Conservation (phyloP, 2,113 vertebrate species). For the Grallaria varia region DNA sequence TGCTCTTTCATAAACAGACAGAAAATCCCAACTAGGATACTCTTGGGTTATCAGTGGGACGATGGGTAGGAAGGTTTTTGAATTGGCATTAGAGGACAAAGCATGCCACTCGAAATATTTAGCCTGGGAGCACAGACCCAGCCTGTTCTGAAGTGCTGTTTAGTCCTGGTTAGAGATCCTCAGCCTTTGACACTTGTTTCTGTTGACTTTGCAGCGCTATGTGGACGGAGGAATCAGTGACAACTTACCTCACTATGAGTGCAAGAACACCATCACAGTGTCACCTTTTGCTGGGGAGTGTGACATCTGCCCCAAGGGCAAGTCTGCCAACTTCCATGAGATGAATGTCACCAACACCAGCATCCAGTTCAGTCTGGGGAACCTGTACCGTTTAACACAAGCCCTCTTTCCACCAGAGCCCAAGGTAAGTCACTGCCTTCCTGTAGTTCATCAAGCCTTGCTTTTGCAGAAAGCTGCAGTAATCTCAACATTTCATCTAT, state of each 20-base stretch:
- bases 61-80: not conserved
- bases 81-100: not conserved
- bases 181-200: not conserved
- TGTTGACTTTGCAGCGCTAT: conserved; percentile 78
- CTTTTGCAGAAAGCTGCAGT: not conserved
- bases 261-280: conserved; percentile 88
- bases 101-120: not conserved
- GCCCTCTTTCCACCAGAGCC: conserved; percentile 83
- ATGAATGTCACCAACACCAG: conserved; percentile 82
- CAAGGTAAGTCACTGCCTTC: conserved; percentile 70
- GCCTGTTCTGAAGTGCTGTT: not conserved
- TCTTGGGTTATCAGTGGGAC: not conserved
- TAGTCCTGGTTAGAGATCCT: not conserved
- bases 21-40: not conserved
- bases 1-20: not conserved
- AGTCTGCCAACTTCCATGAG: conserved; percentile 83
- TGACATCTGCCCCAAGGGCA: conserved; percentile 90
- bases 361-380: conserved; percentile 82
- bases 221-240: conserved; percentile 88
- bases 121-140: not conserved
- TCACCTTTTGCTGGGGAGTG: conserved; percentile 90
- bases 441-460: not conserved
- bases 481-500: not conserved
- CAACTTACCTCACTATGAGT: conserved; percentile 80
- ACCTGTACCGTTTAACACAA: conserved; percentile 79